Evolutionary conservation across 2,888 invertebrate genomes (phyloP), one percentile per base, ranked within the genome.

Genomic region (Bhutanitis thaidina): DNA sequence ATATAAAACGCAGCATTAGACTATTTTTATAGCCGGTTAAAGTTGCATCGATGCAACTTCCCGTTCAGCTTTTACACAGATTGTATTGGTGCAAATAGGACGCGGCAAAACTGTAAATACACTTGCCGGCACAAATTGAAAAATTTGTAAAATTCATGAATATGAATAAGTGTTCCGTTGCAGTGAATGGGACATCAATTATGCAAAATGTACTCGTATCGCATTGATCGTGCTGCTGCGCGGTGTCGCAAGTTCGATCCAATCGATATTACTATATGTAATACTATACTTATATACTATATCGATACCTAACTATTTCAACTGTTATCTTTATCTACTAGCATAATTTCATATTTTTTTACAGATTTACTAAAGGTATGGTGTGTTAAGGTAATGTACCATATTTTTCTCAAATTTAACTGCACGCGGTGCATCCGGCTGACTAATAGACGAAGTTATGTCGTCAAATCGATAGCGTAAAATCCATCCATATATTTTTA

Each of bases 91-190:
- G 70, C 77, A 78, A 85, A 84, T 81, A 74, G 77, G 71, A 73
- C 70, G 66, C 65, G 62, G 69, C 75, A 70, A 75, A 77, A 74
- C 73, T 73, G 79, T 83, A 84, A 85, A 88, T 79, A 86, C 72
- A 79, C 73, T 79, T 77, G 68, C 71, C 69, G 71, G 74, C 69
- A 71, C 79, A 80, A 86, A 86, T 87, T 86, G 84, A 85, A 86
- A 84, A 81, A 78, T 72, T 78, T 81, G 77, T 77, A 72, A 85
- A 86, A 80, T 82, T 85, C 86, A 88, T 88, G 86, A 87, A 88
- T 88, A 87, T 87, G 80, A 87, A 87, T 83, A 86, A 80, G 77
- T 79, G 74, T 77, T 77, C 74, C 73, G 76, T 72, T 71, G 72
- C 71, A 71, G 76, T 82, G 83, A 86, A 87, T 84, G 81, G 78